Conservation (phyloP, 30 jellyfish, hydroid and myxozoan species). For the Turritopsis rubra region DNA sequence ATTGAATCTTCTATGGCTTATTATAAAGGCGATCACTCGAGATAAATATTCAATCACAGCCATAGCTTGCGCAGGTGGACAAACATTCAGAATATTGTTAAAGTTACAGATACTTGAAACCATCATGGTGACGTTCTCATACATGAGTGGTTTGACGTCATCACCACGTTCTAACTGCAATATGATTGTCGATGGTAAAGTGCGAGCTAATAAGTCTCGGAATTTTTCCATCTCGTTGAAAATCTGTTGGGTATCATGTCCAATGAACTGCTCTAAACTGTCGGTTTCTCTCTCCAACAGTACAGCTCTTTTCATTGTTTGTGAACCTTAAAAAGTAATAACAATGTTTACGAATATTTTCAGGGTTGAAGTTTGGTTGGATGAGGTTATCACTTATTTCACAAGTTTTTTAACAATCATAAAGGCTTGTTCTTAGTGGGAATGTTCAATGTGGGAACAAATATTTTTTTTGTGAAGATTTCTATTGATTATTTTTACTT, state of each 20-base stretch:
- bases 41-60: constrained; percentile 45
- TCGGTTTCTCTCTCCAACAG: constrained; percentile 80
- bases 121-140: constrained; percentile 40
- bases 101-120: constrained; percentile 44
- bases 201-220: constrained; percentile 47
- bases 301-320: constrained; percentile 57
- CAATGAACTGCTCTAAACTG: constrained; percentile 60
- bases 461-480: too few species aligned
- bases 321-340: constrained; percentile 33
- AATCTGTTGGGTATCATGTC: constrained; percentile 63
- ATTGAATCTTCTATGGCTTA: constrained; percentile 19
- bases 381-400: too few species aligned
- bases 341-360: too few species aligned
- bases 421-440: too few species aligned
- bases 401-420: too few species aligned
- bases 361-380: too few species aligned
- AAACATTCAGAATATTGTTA: constrained; percentile 23
- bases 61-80: constrained; percentile 47
- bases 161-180: constrained; percentile 20
- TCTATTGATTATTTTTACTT: too few species aligned
- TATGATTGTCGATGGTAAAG: constrained; percentile 35
- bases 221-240: constrained; percentile 53
- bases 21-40: constrained; percentile 39
- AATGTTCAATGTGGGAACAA: too few species aligned
- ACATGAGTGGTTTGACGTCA: constrained; percentile 19